Conservation (phyloP, 2,888 invertebrate genomes). For the Leucania comma region DNA sequence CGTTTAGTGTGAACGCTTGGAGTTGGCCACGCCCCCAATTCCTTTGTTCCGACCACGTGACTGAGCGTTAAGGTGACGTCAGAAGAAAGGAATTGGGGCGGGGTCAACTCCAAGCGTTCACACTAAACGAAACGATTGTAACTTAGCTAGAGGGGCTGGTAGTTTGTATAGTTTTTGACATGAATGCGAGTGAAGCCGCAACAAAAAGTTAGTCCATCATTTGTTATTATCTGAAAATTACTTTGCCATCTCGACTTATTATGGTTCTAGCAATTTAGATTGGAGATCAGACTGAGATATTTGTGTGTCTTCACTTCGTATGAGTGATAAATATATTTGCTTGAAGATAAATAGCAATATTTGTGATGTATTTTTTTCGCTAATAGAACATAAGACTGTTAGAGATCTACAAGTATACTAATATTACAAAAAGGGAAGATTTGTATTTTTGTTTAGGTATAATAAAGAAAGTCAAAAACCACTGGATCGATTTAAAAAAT, state of each 20-base stretch:
- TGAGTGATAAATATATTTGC: constrained; percentile 23
- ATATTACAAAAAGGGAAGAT: no score
- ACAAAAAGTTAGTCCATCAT: background rate
- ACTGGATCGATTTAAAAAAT: no score
- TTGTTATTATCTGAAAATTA: constrained; percentile 51
- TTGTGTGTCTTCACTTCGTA: constrained; percentile 24
- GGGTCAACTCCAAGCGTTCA: no score
- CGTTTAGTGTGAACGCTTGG: no score
- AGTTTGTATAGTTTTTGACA: no score
- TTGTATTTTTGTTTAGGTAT: background rate
- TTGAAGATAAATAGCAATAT: constrained; percentile 26
- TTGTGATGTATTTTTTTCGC: constrained; percentile 28
- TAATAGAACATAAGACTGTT: constrained; percentile 13
- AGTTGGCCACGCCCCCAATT: no score
- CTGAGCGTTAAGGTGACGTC: no score
- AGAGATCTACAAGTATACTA: background rate
- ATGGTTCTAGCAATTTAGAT: constrained; percentile 21
- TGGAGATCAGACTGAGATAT: constrained; percentile 32
- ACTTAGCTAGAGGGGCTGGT: no score
- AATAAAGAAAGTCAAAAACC: background rate
- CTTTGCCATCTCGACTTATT: constrained; percentile 25
- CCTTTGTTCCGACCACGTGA: no score
- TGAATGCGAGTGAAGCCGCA: background rate
- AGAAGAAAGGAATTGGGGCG: no score
- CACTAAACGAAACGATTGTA: no score